Percentiles rank a stretch among this genome's conserved stretches.
phyloP scores from a whole-genome alignment of 2,113 vertebrate genomes.

The Chitala chitala region DNA sequence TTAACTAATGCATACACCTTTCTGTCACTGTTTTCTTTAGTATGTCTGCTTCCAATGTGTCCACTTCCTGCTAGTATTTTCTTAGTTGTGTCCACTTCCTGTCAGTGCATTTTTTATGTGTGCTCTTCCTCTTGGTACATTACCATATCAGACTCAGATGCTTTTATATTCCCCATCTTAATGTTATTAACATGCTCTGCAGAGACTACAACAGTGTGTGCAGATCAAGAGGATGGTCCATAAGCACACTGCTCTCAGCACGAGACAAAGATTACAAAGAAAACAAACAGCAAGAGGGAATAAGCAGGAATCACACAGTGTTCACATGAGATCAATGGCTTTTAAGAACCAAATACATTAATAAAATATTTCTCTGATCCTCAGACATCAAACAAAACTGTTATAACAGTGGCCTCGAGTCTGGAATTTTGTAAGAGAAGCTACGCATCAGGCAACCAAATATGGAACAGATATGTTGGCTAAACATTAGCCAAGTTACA shows the following conservation, averaged over 20 bases:
- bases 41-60: too few relatives aligned
- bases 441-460: too few relatives aligned
- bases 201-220: neutral
- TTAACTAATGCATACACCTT: too few relatives aligned
- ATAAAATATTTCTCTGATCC: constrained; percentile 6
- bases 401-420: neutral
- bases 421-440: too few relatives aligned
- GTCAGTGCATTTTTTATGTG: too few relatives aligned
- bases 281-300: neutral
- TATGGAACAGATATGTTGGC: too few relatives aligned
- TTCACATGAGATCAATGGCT: constrained; percentile 2
- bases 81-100: neutral
- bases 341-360: neutral
- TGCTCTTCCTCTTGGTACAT: too few relatives aligned
- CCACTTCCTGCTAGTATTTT: neutral
- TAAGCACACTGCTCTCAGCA: neutral
- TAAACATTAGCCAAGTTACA: too few relatives aligned
- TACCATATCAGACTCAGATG: too few relatives aligned
- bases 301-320: constrained; percentile 1
- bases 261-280: neutral
- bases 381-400: neutral
- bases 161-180: neutral
- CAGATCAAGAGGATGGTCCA: neutral
- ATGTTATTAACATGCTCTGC: neutral
- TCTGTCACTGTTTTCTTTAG: too few relatives aligned